Evolutionary conservation across 2,888 invertebrate genomes (phyloP).

Genomic region (Archaeoteleia sp.): DNA sequence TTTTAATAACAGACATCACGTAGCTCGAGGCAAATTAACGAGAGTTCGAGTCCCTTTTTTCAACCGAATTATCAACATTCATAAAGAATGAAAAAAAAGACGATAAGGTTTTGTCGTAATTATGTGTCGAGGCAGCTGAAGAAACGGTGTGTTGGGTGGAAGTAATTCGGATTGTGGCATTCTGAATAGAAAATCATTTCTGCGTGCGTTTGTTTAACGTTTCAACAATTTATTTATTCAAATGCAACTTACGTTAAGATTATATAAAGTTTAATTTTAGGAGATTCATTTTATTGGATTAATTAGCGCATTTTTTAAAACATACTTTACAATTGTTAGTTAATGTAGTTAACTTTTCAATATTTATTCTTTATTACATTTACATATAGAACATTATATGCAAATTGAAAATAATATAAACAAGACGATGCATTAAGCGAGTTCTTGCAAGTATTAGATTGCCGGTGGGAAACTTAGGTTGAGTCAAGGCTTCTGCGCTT

Average conservation of each 20-base stretch:
- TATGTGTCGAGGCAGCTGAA: slow-evolving; percentile 18
- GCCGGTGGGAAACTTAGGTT: slow-evolving; percentile 48
- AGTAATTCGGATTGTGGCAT: too few relatives aligned
- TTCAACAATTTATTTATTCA: too few relatives aligned
- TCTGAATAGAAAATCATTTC: too few relatives aligned
- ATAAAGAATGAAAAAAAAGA: slow-evolving; percentile 21
- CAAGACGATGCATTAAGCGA: slow-evolving; percentile 40
- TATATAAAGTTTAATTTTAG: too few relatives aligned
- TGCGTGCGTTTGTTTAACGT: too few relatives aligned
- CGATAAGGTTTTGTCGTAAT: slow-evolving; percentile 9
- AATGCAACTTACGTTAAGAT: too few relatives aligned
- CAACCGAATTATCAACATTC: slow-evolving; percentile 29
- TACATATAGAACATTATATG: slow-evolving; percentile 33
- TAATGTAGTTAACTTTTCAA: slow-evolving; percentile 18
- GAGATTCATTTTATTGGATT: too few relatives aligned
- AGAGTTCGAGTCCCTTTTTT: slow-evolving; percentile 30
- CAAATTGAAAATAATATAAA: slow-evolving; percentile 43
- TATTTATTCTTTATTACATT: slow-evolving; percentile 31
- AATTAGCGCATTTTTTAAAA: too few relatives aligned
- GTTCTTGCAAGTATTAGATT: slow-evolving; percentile 38
- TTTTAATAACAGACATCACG: slow-evolving; percentile 38
- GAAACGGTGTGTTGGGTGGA: too few relatives aligned
- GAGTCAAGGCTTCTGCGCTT: slow-evolving; percentile 48
- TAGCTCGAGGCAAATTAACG: slow-evolving; percentile 35
- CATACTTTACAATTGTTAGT: too few relatives aligned